Conservation (phyloP, 2,888 invertebrate species). For the Ennomos fuscantarius region DNA sequence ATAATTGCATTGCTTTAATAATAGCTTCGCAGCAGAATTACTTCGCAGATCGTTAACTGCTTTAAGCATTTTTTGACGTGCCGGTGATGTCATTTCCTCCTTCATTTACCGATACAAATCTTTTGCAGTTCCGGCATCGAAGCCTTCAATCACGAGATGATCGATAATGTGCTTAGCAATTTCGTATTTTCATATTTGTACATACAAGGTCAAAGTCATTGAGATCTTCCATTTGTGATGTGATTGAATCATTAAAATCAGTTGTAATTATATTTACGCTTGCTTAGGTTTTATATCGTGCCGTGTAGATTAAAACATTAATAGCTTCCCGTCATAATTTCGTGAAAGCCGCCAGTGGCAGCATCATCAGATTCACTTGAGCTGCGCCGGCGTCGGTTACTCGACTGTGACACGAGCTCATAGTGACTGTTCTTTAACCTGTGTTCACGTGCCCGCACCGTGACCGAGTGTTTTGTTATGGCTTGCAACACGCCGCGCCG, state of each 20-base stretch:
- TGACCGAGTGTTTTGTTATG: conserved; percentile 67
- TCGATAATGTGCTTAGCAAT: conserved; percentile 5
- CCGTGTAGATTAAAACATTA: conserved; percentile 12
- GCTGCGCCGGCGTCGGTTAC: conserved; percentile 46
- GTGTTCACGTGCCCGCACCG: conserved; percentile 59
- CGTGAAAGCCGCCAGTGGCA: conserved; percentile 26
- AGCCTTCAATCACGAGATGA: conserved; percentile 6
- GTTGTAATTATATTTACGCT: conserved; percentile 4
- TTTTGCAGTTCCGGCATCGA: conserved; percentile 23
- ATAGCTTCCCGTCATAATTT: conserved; percentile 19
- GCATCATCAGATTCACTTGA: conserved; percentile 36
- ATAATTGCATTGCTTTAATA: conserved; percentile 2
- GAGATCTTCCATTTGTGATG: conserved; percentile 3
- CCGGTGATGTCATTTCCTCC: conserved; percentile 26
- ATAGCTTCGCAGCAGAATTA: too few species aligned
- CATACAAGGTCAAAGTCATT: conserved; percentile 4
- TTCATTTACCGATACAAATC: conserved; percentile 12
- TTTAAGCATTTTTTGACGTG: conserved; percentile 14
- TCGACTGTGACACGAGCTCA: conserved; percentile 61
- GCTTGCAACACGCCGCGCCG: conserved; percentile 45
- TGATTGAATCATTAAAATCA: conserved; percentile 4
- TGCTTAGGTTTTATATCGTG: conserved; percentile 24
- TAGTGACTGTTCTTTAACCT: conserved; percentile 29
- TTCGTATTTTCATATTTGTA: conserved; percentile 2
- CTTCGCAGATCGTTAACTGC: conserved; percentile 12